Conservation (phyloP, 1,140 invertebrate genomes). For the Drosophila busckii region DNA sequence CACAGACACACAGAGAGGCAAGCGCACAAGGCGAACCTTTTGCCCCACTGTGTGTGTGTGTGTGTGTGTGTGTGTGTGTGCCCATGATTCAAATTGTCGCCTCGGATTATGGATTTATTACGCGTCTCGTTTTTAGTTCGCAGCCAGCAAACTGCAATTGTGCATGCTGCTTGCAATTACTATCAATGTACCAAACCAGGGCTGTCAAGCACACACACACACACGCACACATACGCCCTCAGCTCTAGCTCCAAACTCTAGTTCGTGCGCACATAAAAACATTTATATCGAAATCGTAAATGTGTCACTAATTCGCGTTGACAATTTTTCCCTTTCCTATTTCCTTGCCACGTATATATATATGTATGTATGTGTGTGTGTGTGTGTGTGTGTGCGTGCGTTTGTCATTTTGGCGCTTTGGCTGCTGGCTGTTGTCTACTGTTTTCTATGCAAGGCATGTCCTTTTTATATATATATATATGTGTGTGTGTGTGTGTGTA, state of each 20-base stretch:
- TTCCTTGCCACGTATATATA: not conserved
- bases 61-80: too few relatives aligned
- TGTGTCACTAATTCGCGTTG: conserved; percentile 70
- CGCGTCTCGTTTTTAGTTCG: conserved; percentile 65
- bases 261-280: conserved; percentile 19
- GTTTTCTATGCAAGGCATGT: conserved; percentile 4
- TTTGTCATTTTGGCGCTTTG: conserved; percentile 7
- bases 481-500: too few relatives aligned
- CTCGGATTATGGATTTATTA: conserved; percentile 76
- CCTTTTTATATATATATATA: too few relatives aligned
- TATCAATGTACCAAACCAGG: conserved; percentile 51
- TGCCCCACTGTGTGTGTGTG: too few relatives aligned
- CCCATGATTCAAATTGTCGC: conserved; percentile 75
- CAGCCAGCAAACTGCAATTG: conserved; percentile 64
- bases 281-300: conserved; percentile 55
- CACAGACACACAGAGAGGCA: too few relatives aligned
- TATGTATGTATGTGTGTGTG: not conserved
- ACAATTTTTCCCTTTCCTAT: conserved; percentile 48
- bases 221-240: not conserved
- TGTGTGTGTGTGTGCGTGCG: not conserved
- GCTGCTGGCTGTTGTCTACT: conserved; percentile 1
- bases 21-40: too few relatives aligned
- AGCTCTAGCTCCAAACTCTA: not conserved
- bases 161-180: conserved; percentile 72
- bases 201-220: conserved; percentile 5